Evolutionary conservation across 92 coral and sea anemone species (phyloP), one percentile per base, ranked within the genome.

Genomic region (Virgularia gustaviana): DNA sequence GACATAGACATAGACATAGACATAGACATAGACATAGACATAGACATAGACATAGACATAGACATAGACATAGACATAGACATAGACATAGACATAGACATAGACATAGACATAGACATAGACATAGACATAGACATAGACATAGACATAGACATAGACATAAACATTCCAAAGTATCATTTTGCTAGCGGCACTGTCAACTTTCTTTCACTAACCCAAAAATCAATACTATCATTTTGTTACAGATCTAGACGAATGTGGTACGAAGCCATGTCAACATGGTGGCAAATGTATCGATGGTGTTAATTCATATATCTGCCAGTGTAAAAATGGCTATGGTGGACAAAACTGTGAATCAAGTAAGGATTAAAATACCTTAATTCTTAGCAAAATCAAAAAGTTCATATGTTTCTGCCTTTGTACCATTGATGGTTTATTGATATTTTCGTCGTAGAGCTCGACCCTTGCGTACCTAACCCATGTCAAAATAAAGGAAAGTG

Each of bases 221-320:
- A 57, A 2, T 33, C 3, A 29, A 32, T 25, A n/a, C 24, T 60
- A 8, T 22, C 33, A 20, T 29, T 25, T 16, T 27, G 10, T 36
- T 49, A 31, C 20, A 68, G 75, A 68, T 32, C 49, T 68, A 2
- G 75, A 68, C 51, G 75, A 68, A 51, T 68, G 75, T 51, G 61
- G 75, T 20, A 2, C 61, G 19, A 36, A 28, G 36, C 75, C 75
- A 13, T 68, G 75, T 28, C 75, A 51, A 29, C 54, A 49, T 33
- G 23, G 35, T 39, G 75, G 75, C 11, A 68, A 68, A 68, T 68
- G 75, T 15, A 31, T 68, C 15, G 75, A 68, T 68, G 75, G 75
- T 22, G 56, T 68, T 19, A 49, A 68, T 15, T 68, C 75, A 44
- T 68, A 68, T 49, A 68, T 61, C 20, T 68, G 75, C 36, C 60